phyloP scores from a whole-genome alignment of 1,140 invertebrate species.

The Trichomalopsis sarcophagae region DNA sequence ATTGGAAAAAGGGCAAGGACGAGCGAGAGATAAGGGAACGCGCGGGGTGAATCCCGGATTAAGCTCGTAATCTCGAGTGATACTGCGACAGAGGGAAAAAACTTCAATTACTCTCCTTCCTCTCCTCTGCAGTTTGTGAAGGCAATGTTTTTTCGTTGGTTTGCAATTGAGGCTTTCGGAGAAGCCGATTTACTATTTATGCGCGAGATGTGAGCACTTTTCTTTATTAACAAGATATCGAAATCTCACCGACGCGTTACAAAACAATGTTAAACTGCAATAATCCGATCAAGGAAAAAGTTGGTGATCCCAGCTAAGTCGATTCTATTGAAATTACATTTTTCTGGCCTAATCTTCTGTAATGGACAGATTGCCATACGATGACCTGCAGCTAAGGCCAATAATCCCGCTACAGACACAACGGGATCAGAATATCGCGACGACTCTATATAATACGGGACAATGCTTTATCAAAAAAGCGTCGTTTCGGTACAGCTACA shows the following conservation, averaged over 20 bases:
- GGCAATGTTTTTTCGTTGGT: neutral
- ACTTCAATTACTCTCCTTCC: conserved; percentile 13
- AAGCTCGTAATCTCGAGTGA: conserved; percentile 38
- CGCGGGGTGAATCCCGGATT: conserved; percentile 16
- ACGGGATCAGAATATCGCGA: neutral
- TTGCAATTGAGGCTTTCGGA: neutral
- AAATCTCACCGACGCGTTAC: too few relatives aligned
- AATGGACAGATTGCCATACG: too few relatives aligned
- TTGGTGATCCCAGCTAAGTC: too few relatives aligned
- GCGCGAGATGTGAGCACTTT: too few relatives aligned
- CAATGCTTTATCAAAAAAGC: neutral
- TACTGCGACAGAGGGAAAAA: neutral
- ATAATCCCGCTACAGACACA: neutral
- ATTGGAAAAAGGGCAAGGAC: neutral
- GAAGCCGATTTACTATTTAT: conserved; percentile 1
- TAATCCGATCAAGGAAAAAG: too few relatives aligned
- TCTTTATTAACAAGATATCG: too few relatives aligned
- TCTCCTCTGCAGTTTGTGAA: neutral
- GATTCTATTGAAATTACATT: too few relatives aligned
- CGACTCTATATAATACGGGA: neutral
- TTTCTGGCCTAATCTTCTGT: too few relatives aligned
- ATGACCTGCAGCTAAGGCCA: neutral
- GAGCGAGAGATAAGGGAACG: neutral
- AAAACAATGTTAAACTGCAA: too few relatives aligned
- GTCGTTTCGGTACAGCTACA: neutral